Base-by-base conservation (phyloP, 2,888 invertebrate genomes). In the Drosophila eohydei region DNA sequence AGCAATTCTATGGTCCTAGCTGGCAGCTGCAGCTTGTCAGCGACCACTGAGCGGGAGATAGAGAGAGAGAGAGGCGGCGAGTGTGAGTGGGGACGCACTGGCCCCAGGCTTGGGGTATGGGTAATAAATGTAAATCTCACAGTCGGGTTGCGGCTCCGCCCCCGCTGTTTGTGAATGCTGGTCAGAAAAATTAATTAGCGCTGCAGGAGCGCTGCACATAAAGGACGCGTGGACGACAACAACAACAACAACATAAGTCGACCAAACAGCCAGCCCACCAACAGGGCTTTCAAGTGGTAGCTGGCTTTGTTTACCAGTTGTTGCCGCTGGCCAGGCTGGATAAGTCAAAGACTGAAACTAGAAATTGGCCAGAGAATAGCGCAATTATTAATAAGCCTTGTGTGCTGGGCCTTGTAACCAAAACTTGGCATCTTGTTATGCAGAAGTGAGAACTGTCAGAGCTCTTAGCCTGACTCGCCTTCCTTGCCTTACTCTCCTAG, bases 141-240 rank as follows among this genome's bases (percentile, higher is more conserved):
- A 74, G 79, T 60, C 62, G 59, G 57, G 57, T 60, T 61, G 14
- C 43, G 44, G 48, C 36, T 52, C 30, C 41, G 55, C 52, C 54
- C 59, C 59, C 61, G 74, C 58, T 59, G 69, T 54, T 76, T 62
- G 65, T 69, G 80, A 77, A 73, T 78, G 82, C 67, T 88, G 88
- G 90, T 79, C 88, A 85, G 81, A 76, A 81, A 87, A 87, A 87
- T 87, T 87, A 87, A 87, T 87, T 87, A 87, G 86, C 90, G 81
- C 90, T 86, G 86, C 88, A 85, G 90, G 86, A 87, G 52, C 34
- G 83, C 46, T 67, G 83, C 81, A 69, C 71, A 80, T 61, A 84
- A 76, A 78, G 73, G 71, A 61, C 71, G 61, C 70, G 51, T 72
- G 60, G 59, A 68, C 62, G 61, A 54, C 32, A 26, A n/a, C n/a